These are phyloP conservation scores for Plebejus melissa DNA, from an alignment of 2,888 invertebrate genomes.

Conservation along the genomic window DNA sequence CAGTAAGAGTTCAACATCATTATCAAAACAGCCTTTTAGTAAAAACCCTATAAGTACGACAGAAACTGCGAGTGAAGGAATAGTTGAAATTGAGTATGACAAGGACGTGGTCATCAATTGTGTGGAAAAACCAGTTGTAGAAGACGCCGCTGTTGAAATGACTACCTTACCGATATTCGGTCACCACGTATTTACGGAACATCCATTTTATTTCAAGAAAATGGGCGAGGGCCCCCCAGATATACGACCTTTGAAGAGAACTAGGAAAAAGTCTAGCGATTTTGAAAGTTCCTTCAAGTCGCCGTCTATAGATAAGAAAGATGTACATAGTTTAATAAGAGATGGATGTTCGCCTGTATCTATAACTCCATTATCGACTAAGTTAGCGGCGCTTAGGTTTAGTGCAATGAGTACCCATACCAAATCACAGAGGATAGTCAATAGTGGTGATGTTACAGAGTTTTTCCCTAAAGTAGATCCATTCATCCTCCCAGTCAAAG, in stretches of 20 bases:
- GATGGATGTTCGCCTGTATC: conserved; percentile 72
- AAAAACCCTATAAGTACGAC: conserved; percentile 59
- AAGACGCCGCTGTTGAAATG: conserved; percentile 52
- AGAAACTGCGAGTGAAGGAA: conserved; percentile 66
- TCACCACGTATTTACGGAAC: conserved; percentile 69
- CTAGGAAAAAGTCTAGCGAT: conserved; percentile 68
- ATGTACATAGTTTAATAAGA: conserved; percentile 61
- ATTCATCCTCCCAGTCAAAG: conserved; percentile 59
- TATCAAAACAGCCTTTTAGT: conserved; percentile 45
- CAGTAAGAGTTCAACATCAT: conserved; percentile 53
- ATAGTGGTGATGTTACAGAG: conserved; percentile 67
- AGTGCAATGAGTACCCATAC: conserved; percentile 70
- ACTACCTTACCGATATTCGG: conserved; percentile 73
- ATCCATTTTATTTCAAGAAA: conserved; percentile 73
- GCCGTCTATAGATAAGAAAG: conserved; percentile 67
- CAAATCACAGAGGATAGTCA: conserved; percentile 53
- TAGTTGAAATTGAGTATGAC: conserved; percentile 80
- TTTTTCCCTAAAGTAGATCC: conserved; percentile 75
- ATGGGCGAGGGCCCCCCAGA: conserved; percentile 53
- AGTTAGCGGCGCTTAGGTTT: conserved; percentile 79
- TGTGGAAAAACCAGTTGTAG: conserved; percentile 58
- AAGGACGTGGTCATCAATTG: conserved; percentile 64
- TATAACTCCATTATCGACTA: conserved; percentile 80
- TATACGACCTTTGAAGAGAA: conserved; percentile 65
- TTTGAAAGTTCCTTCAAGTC: conserved; percentile 72